phyloP scores from a whole-genome alignment of 2,113 vertebrate species.

The Phoxinus phoxinus region DNA sequence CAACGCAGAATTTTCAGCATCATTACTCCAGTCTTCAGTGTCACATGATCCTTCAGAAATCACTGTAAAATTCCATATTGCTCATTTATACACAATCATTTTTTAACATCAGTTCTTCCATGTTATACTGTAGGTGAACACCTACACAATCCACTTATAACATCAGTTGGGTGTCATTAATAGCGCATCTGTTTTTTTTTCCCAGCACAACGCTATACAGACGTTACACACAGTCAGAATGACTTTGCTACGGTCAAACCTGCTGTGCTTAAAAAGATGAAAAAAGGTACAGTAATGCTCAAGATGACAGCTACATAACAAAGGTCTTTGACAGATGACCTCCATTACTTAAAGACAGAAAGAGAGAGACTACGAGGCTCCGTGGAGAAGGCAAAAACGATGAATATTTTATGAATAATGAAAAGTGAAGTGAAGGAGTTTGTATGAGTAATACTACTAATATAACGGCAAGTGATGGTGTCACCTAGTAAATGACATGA shows the following conservation, averaged over 20 bases:
- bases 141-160: slow-evolving; percentile 67
- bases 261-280: background rate
- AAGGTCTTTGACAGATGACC: background rate
- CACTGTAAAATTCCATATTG: background rate
- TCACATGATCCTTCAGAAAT: too few relatives aligned
- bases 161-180: slow-evolving; percentile 65
- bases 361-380: background rate
- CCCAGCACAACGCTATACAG: slow-evolving; percentile 24
- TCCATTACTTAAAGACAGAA: slow-evolving; percentile 18
- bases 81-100: background rate
- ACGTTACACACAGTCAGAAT: background rate
- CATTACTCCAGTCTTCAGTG: too few relatives aligned
- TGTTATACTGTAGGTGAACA: slow-evolving; percentile 34
- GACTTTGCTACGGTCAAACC: slow-evolving; percentile 16
- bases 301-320: background rate
- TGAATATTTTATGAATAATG: slow-evolving; percentile 72
- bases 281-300: background rate
- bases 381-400: slow-evolving; percentile 18
- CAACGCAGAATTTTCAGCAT: too few relatives aligned
- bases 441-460: background rate
- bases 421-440: slow-evolving; percentile 62
- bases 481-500: slow-evolving; percentile 48
- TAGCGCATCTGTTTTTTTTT: slow-evolving; percentile 61
- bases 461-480: background rate
- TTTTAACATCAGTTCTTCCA: slow-evolving; percentile 10